Evolutionary conservation across 2,113 vertebrate species (phyloP).

Genomic region (Nothoprocta perdicaria): DNA sequence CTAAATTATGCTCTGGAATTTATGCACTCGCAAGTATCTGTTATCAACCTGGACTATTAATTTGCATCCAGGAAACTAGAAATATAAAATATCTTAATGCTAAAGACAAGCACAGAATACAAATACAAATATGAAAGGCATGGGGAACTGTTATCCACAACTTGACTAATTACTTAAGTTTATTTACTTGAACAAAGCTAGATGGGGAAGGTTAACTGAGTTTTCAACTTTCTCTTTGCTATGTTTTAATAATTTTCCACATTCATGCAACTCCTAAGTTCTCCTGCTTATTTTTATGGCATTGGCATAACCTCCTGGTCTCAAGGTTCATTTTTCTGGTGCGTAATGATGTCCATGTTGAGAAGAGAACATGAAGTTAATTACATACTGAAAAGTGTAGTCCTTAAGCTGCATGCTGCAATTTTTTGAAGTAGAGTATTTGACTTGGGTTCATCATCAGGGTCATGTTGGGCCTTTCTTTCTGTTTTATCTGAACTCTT

Average conservation of each 20-base stretch:
- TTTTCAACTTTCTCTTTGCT: background rate
- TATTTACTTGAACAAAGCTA: background rate
- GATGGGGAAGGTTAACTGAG: background rate
- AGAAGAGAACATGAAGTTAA: background rate
- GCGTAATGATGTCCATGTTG: background rate
- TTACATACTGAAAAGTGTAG: background rate
- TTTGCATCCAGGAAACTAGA: background rate
- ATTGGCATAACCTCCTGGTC: background rate
- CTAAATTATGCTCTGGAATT: background rate
- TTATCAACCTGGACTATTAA: background rate
- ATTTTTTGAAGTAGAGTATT: background rate
- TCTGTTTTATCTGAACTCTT: background rate
- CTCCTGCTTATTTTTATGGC: background rate
- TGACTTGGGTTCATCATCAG: background rate
- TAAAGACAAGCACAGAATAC: background rate
- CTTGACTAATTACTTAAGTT: constrained; percentile 14
- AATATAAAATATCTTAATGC: too few species aligned
- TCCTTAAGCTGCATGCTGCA: background rate
- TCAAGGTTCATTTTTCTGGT: background rate
- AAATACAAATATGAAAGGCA: constrained; percentile 28
- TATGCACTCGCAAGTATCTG: background rate
- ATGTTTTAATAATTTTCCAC: background rate
- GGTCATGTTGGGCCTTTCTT: background rate
- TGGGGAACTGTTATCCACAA: background rate
- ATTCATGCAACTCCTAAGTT: background rate